These are phyloP conservation scores for Parapsyche elsis DNA, from an alignment of 1,140 invertebrate species.

Conservation along the genomic window DNA sequence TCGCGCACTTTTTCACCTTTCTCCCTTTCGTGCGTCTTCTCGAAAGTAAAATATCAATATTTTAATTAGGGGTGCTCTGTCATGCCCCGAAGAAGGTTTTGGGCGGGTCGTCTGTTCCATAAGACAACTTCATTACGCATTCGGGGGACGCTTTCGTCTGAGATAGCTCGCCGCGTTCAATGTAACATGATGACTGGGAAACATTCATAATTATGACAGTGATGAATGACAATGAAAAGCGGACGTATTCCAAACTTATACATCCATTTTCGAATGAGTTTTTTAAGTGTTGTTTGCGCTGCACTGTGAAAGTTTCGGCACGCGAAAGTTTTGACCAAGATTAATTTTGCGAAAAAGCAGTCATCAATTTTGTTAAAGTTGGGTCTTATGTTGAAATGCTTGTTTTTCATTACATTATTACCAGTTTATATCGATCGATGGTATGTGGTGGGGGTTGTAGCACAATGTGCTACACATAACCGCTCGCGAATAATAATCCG, in stretches of 20 bases:
- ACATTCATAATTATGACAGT: slow-evolving; percentile 57
- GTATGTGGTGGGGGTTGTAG: no score
- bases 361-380: slow-evolving; percentile 1
- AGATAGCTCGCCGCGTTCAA: slow-evolving; percentile 41
- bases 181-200: slow-evolving; percentile 51
- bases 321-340: slow-evolving; percentile 27
- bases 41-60: slow-evolving; percentile 51
- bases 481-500: no score
- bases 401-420: no score
- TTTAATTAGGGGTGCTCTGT: slow-evolving; percentile 47
- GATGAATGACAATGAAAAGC: slow-evolving; percentile 52
- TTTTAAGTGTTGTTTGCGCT: slow-evolving; percentile 25
- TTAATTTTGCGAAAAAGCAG: slow-evolving; percentile 21
- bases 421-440: no score
- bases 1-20: background rate
- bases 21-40: background rate
- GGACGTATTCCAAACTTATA: slow-evolving; percentile 39
- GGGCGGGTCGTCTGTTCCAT: slow-evolving; percentile 32
- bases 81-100: no score
- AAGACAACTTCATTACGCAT: slow-evolving; percentile 46
- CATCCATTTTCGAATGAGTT: background rate
- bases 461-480: no score
- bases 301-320: background rate
- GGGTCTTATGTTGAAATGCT: no score
- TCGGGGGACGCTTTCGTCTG: slow-evolving; percentile 34